Base-by-base conservation (phyloP, 2,888 invertebrate species). In the Cephus rjabovi region DNA sequence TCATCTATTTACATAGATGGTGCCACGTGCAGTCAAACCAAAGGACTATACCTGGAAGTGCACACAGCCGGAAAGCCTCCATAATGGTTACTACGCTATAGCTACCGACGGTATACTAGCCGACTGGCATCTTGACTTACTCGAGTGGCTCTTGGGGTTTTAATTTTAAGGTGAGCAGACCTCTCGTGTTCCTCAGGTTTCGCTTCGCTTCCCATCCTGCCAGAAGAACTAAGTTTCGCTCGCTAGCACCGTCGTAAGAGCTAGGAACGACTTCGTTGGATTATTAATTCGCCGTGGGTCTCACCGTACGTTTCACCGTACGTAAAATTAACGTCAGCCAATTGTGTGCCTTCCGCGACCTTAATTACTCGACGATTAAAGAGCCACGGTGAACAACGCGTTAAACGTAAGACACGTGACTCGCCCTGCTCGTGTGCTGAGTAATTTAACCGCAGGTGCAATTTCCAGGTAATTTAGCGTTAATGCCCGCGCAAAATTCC, bases 381-480 rank as follows among this genome's bases (percentile, higher is more conserved):
- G 56, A 56, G 56, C 56, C 23, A 56, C 23, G 23, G 56, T 9
- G 56, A 23, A 56, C 0, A 56, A 23, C 56, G 56, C 56, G 23
- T 23, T 56, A 9, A 56, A 56, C 56, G 9, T 56, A 56, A 56
- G 15, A 23, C 56, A 23, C 23, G 56, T 56, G 56, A 23, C 56
- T 56, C 56, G 9, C 15, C 6, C 9, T 15, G 1, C 56, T 23
- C 56, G 2, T 23, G 9, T 23, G 56, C 56, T 75, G 33, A 79
- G 77, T 77, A 80, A 81, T 79, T 81, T 77, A 81, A 79, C 75
- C 77, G 76, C 79, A 76, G 76, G 77, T 80, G 81, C 80, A 82
- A 82, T 81, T 82, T 80, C 81, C 79, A 82, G 81, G 79, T 82
- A 82, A 81, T 82, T 80, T 80, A 80, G 56, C 56, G 56, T 56